Percentiles rank a stretch among this genome's conserved stretches.
phyloP scores from a whole-genome alignment of 2,797 vertebrate genomes.

The Sebastiscus albofasciatus region DNA sequence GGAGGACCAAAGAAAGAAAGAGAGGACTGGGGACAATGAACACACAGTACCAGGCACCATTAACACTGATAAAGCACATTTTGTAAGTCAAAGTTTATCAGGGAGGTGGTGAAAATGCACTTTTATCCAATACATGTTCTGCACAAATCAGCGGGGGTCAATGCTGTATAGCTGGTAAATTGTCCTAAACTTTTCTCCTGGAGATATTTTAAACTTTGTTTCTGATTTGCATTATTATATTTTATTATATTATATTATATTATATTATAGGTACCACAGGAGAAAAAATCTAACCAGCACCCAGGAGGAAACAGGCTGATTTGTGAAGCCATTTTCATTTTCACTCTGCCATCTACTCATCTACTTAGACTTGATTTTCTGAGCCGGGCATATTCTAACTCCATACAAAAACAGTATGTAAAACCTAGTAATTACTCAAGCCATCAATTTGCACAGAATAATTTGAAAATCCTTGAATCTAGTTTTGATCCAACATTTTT shows the following conservation, averaged over 20 bases:
- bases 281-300: not conserved
- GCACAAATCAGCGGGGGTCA: not conserved
- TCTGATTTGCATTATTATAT: not conserved
- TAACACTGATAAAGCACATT: not conserved
- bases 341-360: not conserved
- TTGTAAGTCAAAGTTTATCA: not conserved
- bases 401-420: not conserved
- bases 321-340: constrained; percentile 39
- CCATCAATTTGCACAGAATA: not conserved
- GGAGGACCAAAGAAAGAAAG: not conserved
- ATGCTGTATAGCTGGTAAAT: not conserved
- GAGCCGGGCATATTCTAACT: not conserved
- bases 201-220: not conserved
- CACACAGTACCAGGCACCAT: not conserved
- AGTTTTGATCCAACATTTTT: not conserved
- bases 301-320: not conserved
- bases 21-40: not conserved
- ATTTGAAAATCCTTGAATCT: constrained; percentile 37
- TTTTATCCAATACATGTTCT: not conserved
- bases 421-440: constrained; percentile 3
- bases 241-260: not conserved
- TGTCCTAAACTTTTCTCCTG: not conserved
- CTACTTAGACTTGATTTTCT: constrained; percentile 5
- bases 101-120: not conserved
- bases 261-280: not conserved